phyloP scores from a whole-genome alignment of 2,797 vertebrate genomes.

The Fistularia tabacaria region DNA sequence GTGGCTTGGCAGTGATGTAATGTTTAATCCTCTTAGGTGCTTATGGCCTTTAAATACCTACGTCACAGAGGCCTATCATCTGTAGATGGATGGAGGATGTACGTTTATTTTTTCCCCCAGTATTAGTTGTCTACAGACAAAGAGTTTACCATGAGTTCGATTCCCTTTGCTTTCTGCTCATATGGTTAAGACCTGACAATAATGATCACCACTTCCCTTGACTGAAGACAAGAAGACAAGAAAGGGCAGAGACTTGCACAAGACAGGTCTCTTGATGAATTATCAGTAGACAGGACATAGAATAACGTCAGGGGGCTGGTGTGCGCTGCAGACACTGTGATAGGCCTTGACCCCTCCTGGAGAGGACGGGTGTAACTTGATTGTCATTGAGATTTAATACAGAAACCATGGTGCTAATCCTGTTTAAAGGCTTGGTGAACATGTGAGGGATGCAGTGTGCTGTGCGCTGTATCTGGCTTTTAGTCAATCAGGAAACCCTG shows the following conservation, averaged over 20 bases:
- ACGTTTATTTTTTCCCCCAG: not conserved
- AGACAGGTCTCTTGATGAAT: conserved; percentile 34
- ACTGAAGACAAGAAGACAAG: conserved; percentile 21
- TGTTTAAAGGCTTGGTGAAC: conserved; percentile 50
- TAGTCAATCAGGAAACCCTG: conserved; percentile 8
- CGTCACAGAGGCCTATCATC: conserved; percentile 40
- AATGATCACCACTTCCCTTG: conserved; percentile 7
- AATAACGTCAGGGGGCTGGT: conserved; percentile 4
- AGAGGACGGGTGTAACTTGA: conserved; percentile 47
- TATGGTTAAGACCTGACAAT: too few species aligned
- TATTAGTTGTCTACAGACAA: not conserved
- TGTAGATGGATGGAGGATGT: conserved; percentile 32
- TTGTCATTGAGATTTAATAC: conserved; percentile 67
- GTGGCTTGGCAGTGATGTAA: conserved; percentile 62
- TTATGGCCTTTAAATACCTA: conserved; percentile 77
- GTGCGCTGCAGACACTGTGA: conserved; percentile 12
- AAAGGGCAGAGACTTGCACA: conserved; percentile 13
- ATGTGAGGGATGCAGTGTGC: conserved; percentile 34
- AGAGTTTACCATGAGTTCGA: not conserved
- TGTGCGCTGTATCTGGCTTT: conserved; percentile 23
- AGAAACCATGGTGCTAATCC: conserved; percentile 57
- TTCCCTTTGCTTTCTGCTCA: too few species aligned
- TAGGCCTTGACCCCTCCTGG: conserved; percentile 24
- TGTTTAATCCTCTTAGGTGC: conserved; percentile 79
- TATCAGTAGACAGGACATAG: conserved; percentile 46